Conservation (phyloP, 2,113 vertebrate species). For the Sardina pilchardus region DNA sequence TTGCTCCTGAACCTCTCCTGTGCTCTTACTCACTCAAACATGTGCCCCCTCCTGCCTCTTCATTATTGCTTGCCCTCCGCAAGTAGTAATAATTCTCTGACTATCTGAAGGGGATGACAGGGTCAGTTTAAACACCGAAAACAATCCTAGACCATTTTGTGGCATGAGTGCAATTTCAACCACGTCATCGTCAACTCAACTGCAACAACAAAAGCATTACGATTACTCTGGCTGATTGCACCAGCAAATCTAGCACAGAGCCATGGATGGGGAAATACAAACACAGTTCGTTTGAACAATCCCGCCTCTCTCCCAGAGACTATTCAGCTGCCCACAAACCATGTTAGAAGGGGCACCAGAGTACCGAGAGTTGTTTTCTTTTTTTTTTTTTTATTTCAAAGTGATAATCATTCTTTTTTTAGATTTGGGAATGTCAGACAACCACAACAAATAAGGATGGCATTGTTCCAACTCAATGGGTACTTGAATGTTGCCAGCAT, state of each 20-base stretch:
- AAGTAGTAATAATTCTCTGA: background rate
- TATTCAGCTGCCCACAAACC: background rate
- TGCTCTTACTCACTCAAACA: background rate
- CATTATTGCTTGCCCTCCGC: background rate
- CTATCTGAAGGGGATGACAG: background rate
- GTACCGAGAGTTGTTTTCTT: background rate
- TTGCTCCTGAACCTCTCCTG: background rate
- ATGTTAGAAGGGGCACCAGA: background rate
- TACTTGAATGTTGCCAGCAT: background rate
- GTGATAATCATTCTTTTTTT: background rate
- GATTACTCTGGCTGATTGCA: background rate
- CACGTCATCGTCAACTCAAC: slow-evolving; percentile 17
- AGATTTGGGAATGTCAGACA: background rate
- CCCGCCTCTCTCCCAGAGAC: background rate
- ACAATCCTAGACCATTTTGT: background rate
- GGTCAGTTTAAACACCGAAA: background rate
- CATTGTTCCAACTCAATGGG: background rate
- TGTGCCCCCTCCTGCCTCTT: background rate
- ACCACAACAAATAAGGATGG: background rate
- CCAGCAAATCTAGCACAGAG: background rate
- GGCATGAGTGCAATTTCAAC: background rate
- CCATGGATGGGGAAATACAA: background rate
- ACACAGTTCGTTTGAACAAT: background rate
- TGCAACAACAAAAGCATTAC: background rate
- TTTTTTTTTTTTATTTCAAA: background rate